Evolutionary conservation across 2,113 vertebrate species (phyloP), one percentile per base, ranked within the genome.

Genomic region (Aphyosemion australe): DNA sequence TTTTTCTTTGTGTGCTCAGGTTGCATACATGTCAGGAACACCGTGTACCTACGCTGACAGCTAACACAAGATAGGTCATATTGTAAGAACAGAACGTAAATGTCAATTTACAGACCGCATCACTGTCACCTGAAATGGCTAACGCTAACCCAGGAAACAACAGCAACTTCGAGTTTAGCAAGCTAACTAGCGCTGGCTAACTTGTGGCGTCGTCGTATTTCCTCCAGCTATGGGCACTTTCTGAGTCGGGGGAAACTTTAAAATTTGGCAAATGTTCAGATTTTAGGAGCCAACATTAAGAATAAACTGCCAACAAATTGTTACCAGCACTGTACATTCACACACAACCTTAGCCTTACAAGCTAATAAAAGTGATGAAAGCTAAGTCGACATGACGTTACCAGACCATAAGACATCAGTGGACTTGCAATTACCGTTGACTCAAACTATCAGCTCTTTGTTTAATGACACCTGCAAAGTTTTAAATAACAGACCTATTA

Each of bases 161-260:
- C 45, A 60, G 42, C 69, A 58, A 56, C 47, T 62, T 5, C 12
- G 42, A 64, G 63, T 60, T 8, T 62, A 55, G 58, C 51, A 37
- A 6, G 76, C 79, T 63, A 79, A 45, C 61, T 74, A 82, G 84
- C 82, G 42, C 13, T 5, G n/a, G 79, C 85, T 78, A 74, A 88
- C 81, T 88, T 90, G 86, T 90, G 88, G 89, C 89, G 89, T 90
- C 87, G 85, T 89, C 79, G 41, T 76, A 81, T 81, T 86, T 89
- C 49, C 19, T 69, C 60, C 56, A 78, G 16, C 61, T 32, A 32
- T 31, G 21, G 20, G 14, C 53, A 60, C 14, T 56, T 53, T 43
- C 49, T 16, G 0, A 19, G 49, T 5, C 6, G n/a, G 16, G 14
- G 14, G 4, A 2, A 26, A 46, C 6, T 8, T 12, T n/a, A n/a